Percentiles rank a stretch among this genome's conserved stretches.
These are phyloP conservation scores for Enteromius thamalakanensis DNA, from an alignment of 2,797 vertebrate genomes.

Conservation along the genomic window DNA sequence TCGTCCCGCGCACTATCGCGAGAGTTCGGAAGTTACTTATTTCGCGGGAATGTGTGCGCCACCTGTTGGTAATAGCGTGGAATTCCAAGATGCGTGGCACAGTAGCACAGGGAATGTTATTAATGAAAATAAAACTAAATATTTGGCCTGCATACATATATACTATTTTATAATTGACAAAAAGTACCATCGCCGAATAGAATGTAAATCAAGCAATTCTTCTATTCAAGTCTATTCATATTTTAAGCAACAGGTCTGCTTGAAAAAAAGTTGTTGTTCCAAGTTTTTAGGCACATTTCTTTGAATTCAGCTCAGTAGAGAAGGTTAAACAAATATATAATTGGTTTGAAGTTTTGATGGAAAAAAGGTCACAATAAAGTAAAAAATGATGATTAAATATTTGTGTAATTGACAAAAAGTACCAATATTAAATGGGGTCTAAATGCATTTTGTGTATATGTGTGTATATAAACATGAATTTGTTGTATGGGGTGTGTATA, in stretches of 20 bases:
- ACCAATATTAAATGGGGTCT: not conserved
- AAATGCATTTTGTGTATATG: not conserved
- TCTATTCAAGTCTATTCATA: not conserved
- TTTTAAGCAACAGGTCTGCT: not conserved
- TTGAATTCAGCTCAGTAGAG: not conserved
- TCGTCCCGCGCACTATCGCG: slow-evolving; percentile 15
- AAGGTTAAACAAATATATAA: not conserved
- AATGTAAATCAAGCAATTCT: not conserved
- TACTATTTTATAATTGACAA: not conserved
- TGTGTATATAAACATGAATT: not conserved
- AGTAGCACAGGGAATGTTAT: no score
- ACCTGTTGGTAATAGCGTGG: not conserved
- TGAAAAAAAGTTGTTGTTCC: not conserved
- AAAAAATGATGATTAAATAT: not conserved
- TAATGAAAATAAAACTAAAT: no score
- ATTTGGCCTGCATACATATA: not conserved
- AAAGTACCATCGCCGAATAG: not conserved
- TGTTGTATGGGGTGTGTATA: not conserved
- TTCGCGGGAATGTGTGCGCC: not conserved
- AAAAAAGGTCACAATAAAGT: not conserved
- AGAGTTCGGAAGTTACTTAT: not conserved
- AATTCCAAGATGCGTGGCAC: not conserved
- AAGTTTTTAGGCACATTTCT: not conserved
- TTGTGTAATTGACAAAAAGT: not conserved
- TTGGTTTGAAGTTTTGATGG: not conserved